Base-by-base conservation (phyloP, 2,113 vertebrate species). In the Hiodon tergisus region DNA sequence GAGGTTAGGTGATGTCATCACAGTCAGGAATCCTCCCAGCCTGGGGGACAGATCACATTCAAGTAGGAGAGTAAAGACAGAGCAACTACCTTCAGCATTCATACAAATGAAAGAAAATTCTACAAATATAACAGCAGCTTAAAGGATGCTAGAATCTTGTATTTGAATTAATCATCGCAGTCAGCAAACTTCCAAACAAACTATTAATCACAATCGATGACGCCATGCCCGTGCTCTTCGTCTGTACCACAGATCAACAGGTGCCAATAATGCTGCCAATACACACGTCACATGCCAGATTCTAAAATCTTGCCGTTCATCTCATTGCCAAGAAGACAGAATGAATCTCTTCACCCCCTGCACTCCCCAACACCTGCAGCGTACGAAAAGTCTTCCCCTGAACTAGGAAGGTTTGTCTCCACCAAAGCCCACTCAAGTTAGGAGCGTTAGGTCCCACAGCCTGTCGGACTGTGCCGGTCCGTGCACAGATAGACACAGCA, bases 11-110 rank as follows among this genome's bases (percentile, higher is more conserved):
- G 54, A 75, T 48, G 31, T 67, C 63, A 67, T 59, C 65, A 51
- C 65, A 17, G 65, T 4, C 17, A 59, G 60, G 57, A 10, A 8
- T 71, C 46, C 70, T 60, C 70, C 17, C 57, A 71, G 60, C 70
- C 73, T 59, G 73, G 13, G 6, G 13, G 10, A 67, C 14, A 59
- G 53, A 67, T 17, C 11, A 67, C 13, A 67, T 66, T 7, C 51
- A 62, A 73, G n/a, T 52, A 50, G 63, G n/a, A 31, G 3, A 55
- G 9, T 6, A 73, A 3, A 5, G 4, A 4, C 5, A 7, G 3
- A 7, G 2, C 11, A 17, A 13, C 8, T 9, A 1, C 59, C 13
- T 61, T 61, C 6, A 66, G 46, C 16, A 65, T 16, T 65, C 58
- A 9, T 3, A 3, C 31, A 66, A n/a, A 48, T 6, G 10, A 4